A percentile compares a stretch with the other conserved stretches of the same genome.
These are phyloP conservation scores for Myotis yumanensis DNA, from an alignment of 2,113 vertebrate genomes.

Conservation along the genomic window DNA sequence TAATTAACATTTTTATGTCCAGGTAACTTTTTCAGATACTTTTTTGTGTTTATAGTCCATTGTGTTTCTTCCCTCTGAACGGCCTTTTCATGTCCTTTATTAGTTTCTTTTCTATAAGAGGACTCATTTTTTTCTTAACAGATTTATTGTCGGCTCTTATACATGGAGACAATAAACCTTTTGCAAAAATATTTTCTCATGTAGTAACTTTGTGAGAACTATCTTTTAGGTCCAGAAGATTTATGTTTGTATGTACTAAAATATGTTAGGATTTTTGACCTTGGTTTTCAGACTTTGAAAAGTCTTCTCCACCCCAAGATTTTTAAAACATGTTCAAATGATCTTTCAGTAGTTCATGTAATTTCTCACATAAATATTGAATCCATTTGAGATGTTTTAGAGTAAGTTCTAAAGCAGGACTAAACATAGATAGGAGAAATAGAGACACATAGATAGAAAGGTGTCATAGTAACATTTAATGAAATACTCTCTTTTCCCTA, in stretches of 20 bases:
- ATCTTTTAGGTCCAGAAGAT: background rate
- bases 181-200: background rate
- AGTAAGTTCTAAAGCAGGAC: background rate
- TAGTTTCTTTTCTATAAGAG: background rate
- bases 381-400: background rate
- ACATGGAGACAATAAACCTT: background rate
- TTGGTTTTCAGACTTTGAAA: background rate
- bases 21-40: background rate
- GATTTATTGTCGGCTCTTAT: background rate
- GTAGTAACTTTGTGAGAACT: background rate
- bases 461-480: background rate
- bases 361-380: background rate
- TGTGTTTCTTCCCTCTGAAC: background rate
- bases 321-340: background rate
- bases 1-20: background rate
- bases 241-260: background rate
- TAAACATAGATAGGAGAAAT: background rate
- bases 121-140: background rate
- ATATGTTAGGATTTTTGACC: background rate
- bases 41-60: background rate
- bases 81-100: background rate
- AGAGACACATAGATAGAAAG: background rate
- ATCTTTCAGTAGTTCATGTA: background rate
- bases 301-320: background rate
- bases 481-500: background rate